These are phyloP conservation scores for Macaria notata DNA, from an alignment of 2,888 invertebrate genomes.

Conservation along the genomic window DNA sequence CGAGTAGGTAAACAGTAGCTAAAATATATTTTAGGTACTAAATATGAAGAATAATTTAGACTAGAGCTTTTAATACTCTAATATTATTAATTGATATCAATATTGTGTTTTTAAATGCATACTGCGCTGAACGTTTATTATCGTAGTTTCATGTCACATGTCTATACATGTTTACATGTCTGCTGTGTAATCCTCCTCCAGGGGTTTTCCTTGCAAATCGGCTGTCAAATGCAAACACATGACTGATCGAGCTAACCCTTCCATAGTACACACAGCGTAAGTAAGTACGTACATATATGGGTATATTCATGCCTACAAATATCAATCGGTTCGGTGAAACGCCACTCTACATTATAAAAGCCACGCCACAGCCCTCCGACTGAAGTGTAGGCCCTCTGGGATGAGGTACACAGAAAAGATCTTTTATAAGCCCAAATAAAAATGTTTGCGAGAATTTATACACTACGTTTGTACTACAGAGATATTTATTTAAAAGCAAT, in stretches of 20 bases:
- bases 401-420: slow-evolving; percentile 42
- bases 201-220: slow-evolving; percentile 3
- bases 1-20: no score
- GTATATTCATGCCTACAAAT: slow-evolving; percentile 29
- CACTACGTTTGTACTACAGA: no score
- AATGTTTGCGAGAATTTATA: slow-evolving; percentile 31
- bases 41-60: no score
- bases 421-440: slow-evolving; percentile 36
- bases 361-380: slow-evolving; percentile 10
- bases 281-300: slow-evolving; percentile 27
- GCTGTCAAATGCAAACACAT: slow-evolving; percentile 6
- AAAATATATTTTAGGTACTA: no score
- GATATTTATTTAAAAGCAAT: no score
- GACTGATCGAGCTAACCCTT: slow-evolving; percentile 10
- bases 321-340: slow-evolving; percentile 44
- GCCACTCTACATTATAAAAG: slow-evolving; percentile 57
- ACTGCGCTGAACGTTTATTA: no score
- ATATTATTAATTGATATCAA: no score
- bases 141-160: no score
- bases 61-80: no score
- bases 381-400: slow-evolving; percentile 43
- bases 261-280: slow-evolving; percentile 12
- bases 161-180: no score
- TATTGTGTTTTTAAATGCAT: no score
- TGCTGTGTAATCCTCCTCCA: background rate